Evolutionary conservation across 2,113 vertebrate genomes (phyloP), one percentile per base, ranked within the genome.

Genomic region (Epinephelus lanceolatus): DNA sequence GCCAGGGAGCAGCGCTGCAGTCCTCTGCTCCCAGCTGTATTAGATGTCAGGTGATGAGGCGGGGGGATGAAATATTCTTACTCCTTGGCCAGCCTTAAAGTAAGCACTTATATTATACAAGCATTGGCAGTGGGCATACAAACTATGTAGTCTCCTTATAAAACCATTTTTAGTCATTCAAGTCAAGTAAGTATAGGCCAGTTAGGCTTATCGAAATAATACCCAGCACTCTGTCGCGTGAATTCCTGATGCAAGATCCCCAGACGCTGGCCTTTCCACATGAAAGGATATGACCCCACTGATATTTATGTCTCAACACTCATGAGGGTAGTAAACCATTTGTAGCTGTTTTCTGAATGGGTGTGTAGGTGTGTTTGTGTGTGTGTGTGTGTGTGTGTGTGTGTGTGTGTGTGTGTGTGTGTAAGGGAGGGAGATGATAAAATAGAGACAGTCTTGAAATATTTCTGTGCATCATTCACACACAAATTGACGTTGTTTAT

Each of bases 241-340:
- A 71, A 82, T 83, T 81, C 55, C 67, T 76, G 23, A 80, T 76
- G 76, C 80, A 71, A 63, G 80, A 60, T 88, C 88, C 70, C 85
- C 61, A 73, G 78, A 90, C 84, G 23, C 65, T 53, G 60, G 80
- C 71, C 86, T 87, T 83, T 93, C 86, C 84, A 84, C 81, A 78
- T 86, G 86, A 86, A 85, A 83, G 87, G 68, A 68, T 51, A 23
- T 86, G 90, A 91, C 92, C 88, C 91, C 66, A 66, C 60, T 86
- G 83, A 83, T 91, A 87, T 92, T 91, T 92, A 89, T 88, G 86
- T 91, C 73, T 53, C 40, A 84, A 70, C 71, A 76, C 89, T 85
- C 84, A 37, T 40, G 66, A 92, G 87, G 56, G 65, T 57, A 59
- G 85, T 85, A 84, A 87, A 87, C 71, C 84, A 91, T 91, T 90